Conservation (phyloP, 2,113 vertebrate species). For the Alexandromys fortis region DNA sequence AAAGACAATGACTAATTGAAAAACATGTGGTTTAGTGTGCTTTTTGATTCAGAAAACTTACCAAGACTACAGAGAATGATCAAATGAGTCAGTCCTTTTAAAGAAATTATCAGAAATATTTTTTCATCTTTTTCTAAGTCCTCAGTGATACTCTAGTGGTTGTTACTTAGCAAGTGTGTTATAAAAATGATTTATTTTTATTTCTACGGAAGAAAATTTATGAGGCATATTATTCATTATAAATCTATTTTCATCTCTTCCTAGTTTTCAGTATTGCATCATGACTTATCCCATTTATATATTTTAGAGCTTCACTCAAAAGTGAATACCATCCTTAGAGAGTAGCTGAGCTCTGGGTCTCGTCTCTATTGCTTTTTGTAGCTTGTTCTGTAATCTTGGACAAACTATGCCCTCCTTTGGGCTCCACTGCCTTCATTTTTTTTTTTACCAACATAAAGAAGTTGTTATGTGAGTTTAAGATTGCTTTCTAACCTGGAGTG, state of each 20-base stretch:
- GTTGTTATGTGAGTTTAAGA: background rate
- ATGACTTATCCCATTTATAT: background rate
- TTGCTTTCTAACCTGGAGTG: background rate
- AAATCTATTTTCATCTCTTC: background rate
- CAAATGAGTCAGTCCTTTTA: background rate
- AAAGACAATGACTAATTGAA: conserved; percentile 24
- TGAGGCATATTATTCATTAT: background rate
- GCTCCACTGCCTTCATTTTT: background rate
- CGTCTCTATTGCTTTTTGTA: background rate
- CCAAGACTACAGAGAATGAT: background rate
- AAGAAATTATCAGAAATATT: background rate
- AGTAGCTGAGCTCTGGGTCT: background rate
- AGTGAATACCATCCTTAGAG: background rate
- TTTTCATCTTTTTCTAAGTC: background rate
- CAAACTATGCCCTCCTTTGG: background rate
- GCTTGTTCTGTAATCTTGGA: background rate
- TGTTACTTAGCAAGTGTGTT: conserved; percentile 27
- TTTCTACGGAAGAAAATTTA: background rate
- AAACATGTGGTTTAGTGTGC: background rate
- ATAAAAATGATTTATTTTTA: conserved; percentile 23
- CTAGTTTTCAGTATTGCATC: background rate
- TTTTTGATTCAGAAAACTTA: conserved; percentile 21
- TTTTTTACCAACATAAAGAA: conserved; percentile 16
- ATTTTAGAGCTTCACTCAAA: background rate
- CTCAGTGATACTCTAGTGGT: background rate